Evolutionary conservation across 2,888 invertebrate species (phyloP).

Genomic region (Serrognathus titanus): DNA sequence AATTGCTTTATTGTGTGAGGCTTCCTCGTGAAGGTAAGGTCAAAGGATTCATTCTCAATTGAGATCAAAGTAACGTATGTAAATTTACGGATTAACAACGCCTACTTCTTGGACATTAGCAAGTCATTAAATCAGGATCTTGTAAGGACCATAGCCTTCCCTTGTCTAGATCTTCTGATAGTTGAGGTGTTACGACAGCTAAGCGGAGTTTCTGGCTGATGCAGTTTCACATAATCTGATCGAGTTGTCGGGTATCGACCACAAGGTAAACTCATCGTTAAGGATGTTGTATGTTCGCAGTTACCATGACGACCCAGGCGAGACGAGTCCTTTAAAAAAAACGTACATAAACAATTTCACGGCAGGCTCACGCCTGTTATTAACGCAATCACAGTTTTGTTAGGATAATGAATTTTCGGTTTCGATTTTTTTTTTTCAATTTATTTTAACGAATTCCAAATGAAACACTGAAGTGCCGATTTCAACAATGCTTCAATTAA

Average conservation of each 20-base stretch:
- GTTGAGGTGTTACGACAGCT: conserved; percentile 4
- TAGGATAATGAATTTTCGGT: too few species aligned
- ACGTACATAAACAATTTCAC: too few species aligned
- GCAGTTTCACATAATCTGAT: conserved; percentile 12
- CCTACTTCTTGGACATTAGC: conserved; percentile 24
- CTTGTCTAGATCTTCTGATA: conserved; percentile 21
- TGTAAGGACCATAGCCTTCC: conserved; percentile 17
- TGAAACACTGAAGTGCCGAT: conserved; percentile 14
- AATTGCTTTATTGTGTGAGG: too few species aligned
- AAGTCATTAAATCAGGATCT: conserved; percentile 24
- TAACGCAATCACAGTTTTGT: too few species aligned
- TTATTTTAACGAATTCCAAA: conserved; percentile 18
- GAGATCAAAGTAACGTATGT: conserved; percentile 26
- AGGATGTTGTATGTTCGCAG: conserved; percentile 4
- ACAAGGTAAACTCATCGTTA: conserved; percentile 11
- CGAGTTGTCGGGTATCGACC: conserved; percentile 6
- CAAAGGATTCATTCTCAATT: neutral
- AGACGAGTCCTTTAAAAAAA: too few species aligned
- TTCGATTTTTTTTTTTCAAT: neutral
- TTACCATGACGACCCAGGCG: too few species aligned
- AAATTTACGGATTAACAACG: conserved; percentile 26
- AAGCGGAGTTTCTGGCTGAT: conserved; percentile 1
- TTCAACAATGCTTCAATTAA: conserved; percentile 31
- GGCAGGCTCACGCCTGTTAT: too few species aligned
- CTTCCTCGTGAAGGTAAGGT: too few species aligned